Base-by-base conservation (phyloP, 2,888 invertebrate genomes). In the Herminia tarsipennalis region DNA sequence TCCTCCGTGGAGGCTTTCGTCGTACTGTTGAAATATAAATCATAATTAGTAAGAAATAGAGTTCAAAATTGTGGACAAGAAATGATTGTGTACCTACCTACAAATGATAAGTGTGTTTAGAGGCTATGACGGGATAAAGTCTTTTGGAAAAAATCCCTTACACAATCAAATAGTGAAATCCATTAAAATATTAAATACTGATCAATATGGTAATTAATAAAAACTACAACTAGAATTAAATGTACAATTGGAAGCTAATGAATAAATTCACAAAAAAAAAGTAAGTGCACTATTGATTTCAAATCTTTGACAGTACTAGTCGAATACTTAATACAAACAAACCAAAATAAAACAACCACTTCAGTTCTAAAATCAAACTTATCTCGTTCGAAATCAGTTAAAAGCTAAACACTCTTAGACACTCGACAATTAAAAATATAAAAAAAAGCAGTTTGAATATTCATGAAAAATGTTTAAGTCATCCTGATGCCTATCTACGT, bases 1-100 rank as follows among this genome's bases (percentile, higher is more conserved):
- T 83, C 92, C 92, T 79, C 92, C 92, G 91, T 95, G 95, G 93
- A 97, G 96, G 94, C 97, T 96, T 93, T 97, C 97, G 93, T 98
- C 97, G 94, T 98, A 98, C 97, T 98, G 93, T n/a, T 86, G 92
- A 57, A 2, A 16, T 14, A 13, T 24, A 18, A 14, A 14, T 37
- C 18, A 25, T 9, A 29, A 5, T 8, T 17, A n/a, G 9, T 5
- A 1, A 10, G 17, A 17, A 30, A 10, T 9, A 24, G 4, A 25
- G n/a, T n/a, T n/a, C n/a, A 10, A 25, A 9, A 21, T 3, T 21
- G 5, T 8, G 8, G 8, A 2, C 8, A 21, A 21, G 21, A 21
- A 8, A 21, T n/a, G n/a, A 8, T 8, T n/a, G n/a, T n/a, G n/a
- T n/a, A n/a, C n/a, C n/a, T n/a, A n/a, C n/a, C n/a, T 21, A 25